Conservation (phyloP, 2,888 invertebrate genomes). For the Lycocerus yunnanus region DNA sequence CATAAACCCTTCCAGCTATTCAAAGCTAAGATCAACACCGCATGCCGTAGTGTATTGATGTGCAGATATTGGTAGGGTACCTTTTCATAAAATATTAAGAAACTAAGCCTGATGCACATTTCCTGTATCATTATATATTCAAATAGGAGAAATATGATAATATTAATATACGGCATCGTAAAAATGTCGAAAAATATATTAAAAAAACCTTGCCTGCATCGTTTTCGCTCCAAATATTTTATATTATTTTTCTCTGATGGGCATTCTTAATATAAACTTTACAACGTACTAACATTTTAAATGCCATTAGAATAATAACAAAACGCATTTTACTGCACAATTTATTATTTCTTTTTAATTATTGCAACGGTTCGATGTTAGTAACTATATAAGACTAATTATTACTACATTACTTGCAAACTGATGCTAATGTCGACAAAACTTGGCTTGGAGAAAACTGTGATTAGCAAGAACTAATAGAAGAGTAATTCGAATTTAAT, state of each 20-base stretch:
- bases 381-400: conserved; percentile 15
- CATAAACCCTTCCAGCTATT: conserved; percentile 25
- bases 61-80: conserved; percentile 28
- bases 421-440: conserved; percentile 19
- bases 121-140: conserved; percentile 40
- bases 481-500: conserved; percentile 27
- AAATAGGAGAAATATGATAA: conserved; percentile 45
- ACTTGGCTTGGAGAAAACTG: conserved; percentile 22
- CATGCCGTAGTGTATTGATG: conserved; percentile 25
- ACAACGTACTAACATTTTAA: neutral
- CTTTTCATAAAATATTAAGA: conserved; percentile 32
- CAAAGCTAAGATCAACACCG: conserved; percentile 30
- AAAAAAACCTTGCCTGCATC: conserved; percentile 10
- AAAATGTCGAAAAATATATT: conserved; percentile 37
- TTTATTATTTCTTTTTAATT: too few relatives aligned
- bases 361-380: neutral
- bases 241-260: neutral
- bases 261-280: neutral
- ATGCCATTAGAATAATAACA: neutral
- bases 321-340: neutral
- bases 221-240: neutral
- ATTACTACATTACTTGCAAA: conserved; percentile 20
- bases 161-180: conserved; percentile 43
- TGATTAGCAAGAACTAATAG: conserved; percentile 28
- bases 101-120: conserved; percentile 38